A percentile compares a stretch with the other conserved stretches of the same genome.
These are phyloP conservation scores for Myrmecobius fasciatus DNA, from an alignment of 2,113 vertebrate genomes.

Conservation along the genomic window DNA sequence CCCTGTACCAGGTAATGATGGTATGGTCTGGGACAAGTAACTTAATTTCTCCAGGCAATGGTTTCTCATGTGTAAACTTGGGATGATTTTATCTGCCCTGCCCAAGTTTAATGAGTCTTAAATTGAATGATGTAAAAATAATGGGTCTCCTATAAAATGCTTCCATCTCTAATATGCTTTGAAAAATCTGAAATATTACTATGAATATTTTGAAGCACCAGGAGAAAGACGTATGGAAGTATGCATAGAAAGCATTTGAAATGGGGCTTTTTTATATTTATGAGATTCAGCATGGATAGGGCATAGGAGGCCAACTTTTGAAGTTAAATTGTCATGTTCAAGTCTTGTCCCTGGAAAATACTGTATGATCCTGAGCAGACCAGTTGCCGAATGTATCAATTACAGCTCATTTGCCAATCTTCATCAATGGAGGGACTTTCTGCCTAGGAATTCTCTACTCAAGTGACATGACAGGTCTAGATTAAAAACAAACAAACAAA, in stretches of 20 bases:
- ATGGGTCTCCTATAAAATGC: neutral
- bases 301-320: neutral
- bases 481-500: neutral
- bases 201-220: neutral
- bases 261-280: constrained; percentile 10
- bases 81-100: neutral
- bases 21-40: neutral
- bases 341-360: neutral
- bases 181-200: neutral
- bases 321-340: neutral
- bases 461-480: neutral
- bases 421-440: neutral
- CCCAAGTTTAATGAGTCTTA: neutral
- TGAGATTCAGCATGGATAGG: neutral
- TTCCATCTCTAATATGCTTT: neutral
- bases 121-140: neutral
- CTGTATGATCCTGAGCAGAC: neutral
- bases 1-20: neutral
- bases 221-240: neutral
- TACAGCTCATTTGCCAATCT: neutral
- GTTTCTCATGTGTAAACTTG: neutral
- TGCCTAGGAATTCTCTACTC: neutral
- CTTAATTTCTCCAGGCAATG: neutral
- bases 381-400: neutral
- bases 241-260: neutral